Conservation (phyloP, 2,113 vertebrate species). For the Cyphomyrus plagiostoma region DNA sequence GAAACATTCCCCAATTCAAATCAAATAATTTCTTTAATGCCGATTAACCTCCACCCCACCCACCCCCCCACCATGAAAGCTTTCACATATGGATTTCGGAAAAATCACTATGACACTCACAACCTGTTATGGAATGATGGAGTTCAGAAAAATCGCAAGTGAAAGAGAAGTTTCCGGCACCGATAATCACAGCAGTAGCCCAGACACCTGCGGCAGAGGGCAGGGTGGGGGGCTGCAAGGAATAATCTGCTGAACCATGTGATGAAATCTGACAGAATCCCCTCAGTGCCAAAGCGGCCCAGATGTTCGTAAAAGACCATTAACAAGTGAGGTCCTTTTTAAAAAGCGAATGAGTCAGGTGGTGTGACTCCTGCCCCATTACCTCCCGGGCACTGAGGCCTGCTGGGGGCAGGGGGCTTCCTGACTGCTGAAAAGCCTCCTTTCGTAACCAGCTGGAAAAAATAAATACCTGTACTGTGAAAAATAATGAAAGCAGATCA, state of each 20-base stretch:
- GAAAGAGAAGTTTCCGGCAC: not conserved
- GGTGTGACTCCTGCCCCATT: not conserved
- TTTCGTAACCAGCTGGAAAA: not conserved
- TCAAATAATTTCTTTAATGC: not conserved
- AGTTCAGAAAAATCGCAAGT: not conserved
- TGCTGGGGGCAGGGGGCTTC: not conserved
- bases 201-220: not conserved
- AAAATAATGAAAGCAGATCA: constrained; percentile 7
- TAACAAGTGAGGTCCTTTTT: not conserved
- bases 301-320: not conserved
- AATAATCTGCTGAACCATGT: not conserved
- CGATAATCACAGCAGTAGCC: not conserved
- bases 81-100: not conserved
- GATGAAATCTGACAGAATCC: not conserved
- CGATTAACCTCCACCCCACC: too few relatives aligned
- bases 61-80: not conserved
- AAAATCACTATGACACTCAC: not conserved
- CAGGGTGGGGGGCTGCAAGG: not conserved
- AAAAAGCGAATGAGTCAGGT: not conserved
- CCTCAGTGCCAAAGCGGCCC: not conserved
- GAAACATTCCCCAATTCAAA: not conserved
- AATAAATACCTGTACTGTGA: not conserved
- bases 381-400: not conserved
- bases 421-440: not conserved
- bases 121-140: not conserved